phyloP scores from a whole-genome alignment of 2,888 invertebrate genomes.

The Scrobipalpa atriplicella region DNA sequence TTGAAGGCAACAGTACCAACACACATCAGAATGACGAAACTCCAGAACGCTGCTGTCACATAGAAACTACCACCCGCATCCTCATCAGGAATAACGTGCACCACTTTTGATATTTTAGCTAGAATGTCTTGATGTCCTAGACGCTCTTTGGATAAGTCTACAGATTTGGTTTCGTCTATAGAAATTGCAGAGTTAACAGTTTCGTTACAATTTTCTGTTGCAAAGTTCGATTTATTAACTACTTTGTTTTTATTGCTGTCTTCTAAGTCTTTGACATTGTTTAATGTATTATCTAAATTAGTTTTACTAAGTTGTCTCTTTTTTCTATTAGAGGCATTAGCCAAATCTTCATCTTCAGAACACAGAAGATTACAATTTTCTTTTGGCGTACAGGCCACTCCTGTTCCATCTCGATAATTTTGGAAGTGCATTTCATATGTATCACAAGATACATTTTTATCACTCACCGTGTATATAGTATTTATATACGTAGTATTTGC shows the following conservation, averaged over 20 bases:
- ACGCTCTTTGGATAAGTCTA: slow-evolving; percentile 38
- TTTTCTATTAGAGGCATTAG: slow-evolving; percentile 37
- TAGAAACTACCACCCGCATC: slow-evolving; percentile 73
- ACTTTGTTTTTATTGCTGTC: background rate
- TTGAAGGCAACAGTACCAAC: slow-evolving; percentile 91
- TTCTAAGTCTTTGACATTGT: background rate
- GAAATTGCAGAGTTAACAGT: background rate
- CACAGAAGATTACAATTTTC: slow-evolving; percentile 63
- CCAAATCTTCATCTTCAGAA: slow-evolving; percentile 51
- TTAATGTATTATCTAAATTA: background rate
- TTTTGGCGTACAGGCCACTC: slow-evolving; percentile 57
- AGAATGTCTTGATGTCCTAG: slow-evolving; percentile 30
- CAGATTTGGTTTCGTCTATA: slow-evolving; percentile 27
- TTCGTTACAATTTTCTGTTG: background rate
- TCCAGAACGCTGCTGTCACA: slow-evolving; percentile 86
- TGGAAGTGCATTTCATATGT: slow-evolving; percentile 61
- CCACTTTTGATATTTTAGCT: slow-evolving; percentile 35
- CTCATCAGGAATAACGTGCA: background rate
- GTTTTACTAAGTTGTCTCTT: slow-evolving; percentile 39
- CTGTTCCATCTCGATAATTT: slow-evolving; percentile 49
- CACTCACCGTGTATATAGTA: slow-evolving; percentile 57
- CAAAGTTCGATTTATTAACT: background rate
- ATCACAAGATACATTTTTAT: slow-evolving; percentile 57
- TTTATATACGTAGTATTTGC: slow-evolving; percentile 60
- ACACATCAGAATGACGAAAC: slow-evolving; percentile 87